Base-by-base conservation (phyloP, 2,797 vertebrate species). In the Acipenser oxyrinchus region DNA sequence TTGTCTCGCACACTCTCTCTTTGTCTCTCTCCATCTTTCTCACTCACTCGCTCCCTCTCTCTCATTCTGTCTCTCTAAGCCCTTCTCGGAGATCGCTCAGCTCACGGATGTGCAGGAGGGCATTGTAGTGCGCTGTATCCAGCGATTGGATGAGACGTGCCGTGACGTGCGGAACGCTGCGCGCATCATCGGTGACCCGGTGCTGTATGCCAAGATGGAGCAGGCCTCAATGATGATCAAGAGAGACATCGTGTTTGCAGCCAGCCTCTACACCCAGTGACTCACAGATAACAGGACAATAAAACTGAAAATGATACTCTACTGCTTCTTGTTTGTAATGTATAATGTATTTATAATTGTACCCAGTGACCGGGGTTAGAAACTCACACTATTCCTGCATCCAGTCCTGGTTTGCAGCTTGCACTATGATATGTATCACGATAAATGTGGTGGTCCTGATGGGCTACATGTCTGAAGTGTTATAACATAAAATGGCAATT, bases 211-310 rank as follows among this genome's bases (percentile, higher is more conserved):
- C 76, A 96, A 95, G 81, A 95, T 96, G 94, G 94, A 96, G 80
- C 86, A 80, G 0, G 93, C 94, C 0, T 94, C 93, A 2, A 83
- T 93, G 60, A 79, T 93, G 73, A 91, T 96, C 68, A 91, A 93
- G 75, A 86, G 94, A 70, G 94, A 96, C 85, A 96, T 96, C 0
- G 92, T 96, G 72, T 96, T 96, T 74, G 93, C 93, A 0, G 94
- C 94, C 58, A 95, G 94, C 57, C 91, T 96, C 60, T 96, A 96
- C 73, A 95, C 93, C 50, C 94, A 96, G 83, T 96, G 86, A 93
- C 23, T 37, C 2, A 4, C 23, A 37, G 23, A 37, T 37, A 37
- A 37, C 23, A 2, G 23, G 15, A 18, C 23, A 37, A 37, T 37
- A 37, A 37, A 37, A 37, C 23, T 37, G 23, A 37, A 37, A 37